A percentile compares a stretch with the other conserved stretches of the same genome.
phyloP scores from a whole-genome alignment of 2,888 invertebrate genomes.

The Ectemnius lituratus region DNA sequence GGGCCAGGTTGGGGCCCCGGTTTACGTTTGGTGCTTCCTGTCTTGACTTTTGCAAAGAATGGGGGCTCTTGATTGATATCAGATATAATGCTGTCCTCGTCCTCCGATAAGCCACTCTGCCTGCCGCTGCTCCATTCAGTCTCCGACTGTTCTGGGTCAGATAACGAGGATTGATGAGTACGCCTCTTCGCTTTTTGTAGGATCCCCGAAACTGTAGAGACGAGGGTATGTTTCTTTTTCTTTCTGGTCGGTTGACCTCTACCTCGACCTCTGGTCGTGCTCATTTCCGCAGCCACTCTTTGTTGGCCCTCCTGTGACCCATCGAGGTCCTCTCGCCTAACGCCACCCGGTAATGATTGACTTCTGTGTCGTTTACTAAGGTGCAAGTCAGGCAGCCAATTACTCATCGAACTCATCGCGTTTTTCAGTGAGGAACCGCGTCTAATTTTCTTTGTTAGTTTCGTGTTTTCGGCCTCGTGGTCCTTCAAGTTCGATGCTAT shows the following conservation, averaged over 20 bases:
- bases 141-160: constrained; percentile 88
- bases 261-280: constrained; percentile 58
- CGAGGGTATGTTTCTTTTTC: constrained; percentile 89
- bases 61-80: constrained; percentile 83
- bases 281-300: constrained; percentile 63
- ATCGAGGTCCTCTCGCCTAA: constrained; percentile 80
- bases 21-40: constrained; percentile 76
- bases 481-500: constrained; percentile 85
- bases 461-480: constrained; percentile 77
- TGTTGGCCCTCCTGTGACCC: constrained; percentile 66
- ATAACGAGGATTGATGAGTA: constrained; percentile 81
- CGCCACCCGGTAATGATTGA: constrained; percentile 88
- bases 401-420: constrained; percentile 89
- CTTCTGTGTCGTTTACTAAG: constrained; percentile 88
- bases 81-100: constrained; percentile 85
- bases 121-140: constrained; percentile 86
- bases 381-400: constrained; percentile 90
- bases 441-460: constrained; percentile 84
- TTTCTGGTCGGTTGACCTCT: constrained; percentile 77
- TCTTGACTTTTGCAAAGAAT: constrained; percentile 83
- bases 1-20: constrained; percentile 55
- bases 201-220: constrained; percentile 91
- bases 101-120: constrained; percentile 85
- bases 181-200: constrained; percentile 90
- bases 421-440: constrained; percentile 86